Percentiles rank a stretch among this genome's conserved stretches.
Evolutionary conservation across 1,140 invertebrate species (phyloP).

Genomic region (Lycorma delicatula): DNA sequence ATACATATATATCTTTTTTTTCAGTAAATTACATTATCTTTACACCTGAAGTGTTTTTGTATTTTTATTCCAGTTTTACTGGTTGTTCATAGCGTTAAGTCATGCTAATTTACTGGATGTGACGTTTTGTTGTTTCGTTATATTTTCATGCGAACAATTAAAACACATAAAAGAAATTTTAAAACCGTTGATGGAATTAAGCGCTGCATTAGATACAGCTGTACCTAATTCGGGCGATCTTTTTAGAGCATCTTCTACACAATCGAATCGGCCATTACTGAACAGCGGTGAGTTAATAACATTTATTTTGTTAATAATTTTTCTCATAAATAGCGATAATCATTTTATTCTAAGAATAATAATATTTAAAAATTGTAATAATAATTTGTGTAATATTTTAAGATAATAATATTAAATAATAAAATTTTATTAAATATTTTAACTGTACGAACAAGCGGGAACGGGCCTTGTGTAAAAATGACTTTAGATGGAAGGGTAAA

Average conservation of each 20-base stretch:
- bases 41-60: too few species aligned
- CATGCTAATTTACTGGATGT: conserved; percentile 64
- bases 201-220: conserved; percentile 66
- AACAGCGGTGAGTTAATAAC: not conserved
- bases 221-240: conserved; percentile 68
- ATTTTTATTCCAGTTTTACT: conserved; percentile 52
- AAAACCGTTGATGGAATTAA: conserved; percentile 75
- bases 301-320: conserved; percentile 28
- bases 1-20: too few species aligned
- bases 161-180: conserved; percentile 75
- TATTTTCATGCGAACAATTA: conserved; percentile 74
- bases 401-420: too few species aligned
- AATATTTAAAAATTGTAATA: too few species aligned
- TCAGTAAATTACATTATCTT: too few species aligned
- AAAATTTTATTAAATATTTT: too few species aligned
- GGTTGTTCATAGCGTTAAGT: conserved; percentile 57
- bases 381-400: too few species aligned
- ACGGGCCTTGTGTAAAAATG: too few species aligned
- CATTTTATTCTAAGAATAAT: too few species aligned
- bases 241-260: conserved; percentile 45
- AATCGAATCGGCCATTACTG: conserved; percentile 10
- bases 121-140: conserved; percentile 71
- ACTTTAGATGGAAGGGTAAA: too few species aligned
- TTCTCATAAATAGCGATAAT: not conserved
- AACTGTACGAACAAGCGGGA: too few species aligned